Evolutionary conservation across 2,797 vertebrate species (phyloP).

Genomic region (Acanthurus lineatus): DNA sequence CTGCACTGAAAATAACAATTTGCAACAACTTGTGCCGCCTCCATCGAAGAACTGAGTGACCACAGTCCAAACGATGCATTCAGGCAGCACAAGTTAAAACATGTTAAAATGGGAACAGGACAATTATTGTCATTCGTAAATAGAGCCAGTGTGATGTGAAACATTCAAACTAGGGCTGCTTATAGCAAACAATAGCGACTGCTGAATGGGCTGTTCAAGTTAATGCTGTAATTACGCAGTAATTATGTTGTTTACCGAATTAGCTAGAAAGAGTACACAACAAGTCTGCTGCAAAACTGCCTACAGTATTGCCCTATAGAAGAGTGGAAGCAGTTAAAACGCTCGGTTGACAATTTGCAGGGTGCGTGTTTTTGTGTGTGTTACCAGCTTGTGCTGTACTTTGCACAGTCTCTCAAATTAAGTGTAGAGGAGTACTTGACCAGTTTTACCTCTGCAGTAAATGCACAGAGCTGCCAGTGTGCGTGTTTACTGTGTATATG

Average conservation of each 20-base stretch:
- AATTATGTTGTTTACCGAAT: constrained; percentile 74
- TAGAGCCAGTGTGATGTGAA: constrained; percentile 34
- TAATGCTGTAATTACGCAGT: constrained; percentile 73
- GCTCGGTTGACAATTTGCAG: constrained; percentile 38
- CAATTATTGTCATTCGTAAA: constrained; percentile 21
- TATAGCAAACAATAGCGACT: constrained; percentile 48
- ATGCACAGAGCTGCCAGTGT: neutral
- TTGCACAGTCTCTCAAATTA: neutral
- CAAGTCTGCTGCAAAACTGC: constrained; percentile 36
- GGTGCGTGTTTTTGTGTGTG: constrained; percentile 10
- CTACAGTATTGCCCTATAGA: constrained; percentile 26
- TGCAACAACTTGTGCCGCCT: neutral
- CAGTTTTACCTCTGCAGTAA: neutral
- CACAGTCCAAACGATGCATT: constrained; percentile 27
- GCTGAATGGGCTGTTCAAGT: constrained; percentile 58
- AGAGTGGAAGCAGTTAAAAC: constrained; percentile 36
- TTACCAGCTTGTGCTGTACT: constrained; percentile 20
- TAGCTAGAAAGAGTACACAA: constrained; percentile 47
- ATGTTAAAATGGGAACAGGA: constrained; percentile 22
- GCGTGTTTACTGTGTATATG: neutral
- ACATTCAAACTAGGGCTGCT: constrained; percentile 38
- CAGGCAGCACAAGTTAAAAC: constrained; percentile 14
- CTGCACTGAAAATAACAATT: neutral
- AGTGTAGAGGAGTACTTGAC: neutral
- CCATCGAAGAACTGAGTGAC: constrained; percentile 7